Base-by-base conservation (phyloP, 2,888 invertebrate genomes). In the Gisinianus flammeolus region DNA sequence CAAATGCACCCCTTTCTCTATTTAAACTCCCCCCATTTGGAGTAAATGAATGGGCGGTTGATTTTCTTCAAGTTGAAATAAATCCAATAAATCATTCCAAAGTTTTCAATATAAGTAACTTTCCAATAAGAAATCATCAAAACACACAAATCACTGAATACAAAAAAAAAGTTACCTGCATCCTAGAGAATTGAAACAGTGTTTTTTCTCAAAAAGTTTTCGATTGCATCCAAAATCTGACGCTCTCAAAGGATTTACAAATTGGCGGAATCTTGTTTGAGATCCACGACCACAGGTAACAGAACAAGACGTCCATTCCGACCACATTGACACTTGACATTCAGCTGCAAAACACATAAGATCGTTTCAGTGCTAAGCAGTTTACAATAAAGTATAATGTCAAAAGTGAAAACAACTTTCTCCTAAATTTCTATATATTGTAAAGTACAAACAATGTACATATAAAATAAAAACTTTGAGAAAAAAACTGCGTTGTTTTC, bases 161-260 rank as follows among this genome's bases (percentile, higher is more conserved):
- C 35, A 35, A 8, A 8, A 35, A 35, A 35, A 35, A 16, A 64
- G 58, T 79, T 52, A 81, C 79, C 75, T 64, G 75, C 81, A 81
- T n/a, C 77, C 69, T 22, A 62, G 74, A 28, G 81, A 22, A 44
- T 74, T 76, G 52, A 78, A 69, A 35, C 81, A 81, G 44, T 71
- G 74, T 58, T 79, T 72, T 56, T 73, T 71, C 33, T 69, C 66
- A 28, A 76, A 73, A 67, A 89, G 81, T 69, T 86, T 86, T 19
- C 84, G 80, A 80, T 90, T 90, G 86, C 94, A 94, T 3, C 89
- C 88, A 73, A 89, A 89, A 52, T 89, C 89, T 72, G 87, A 87
- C 0, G 90, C 90, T 31, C 90, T 89, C 62, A 88, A 87, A 35
- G 90, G 90, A 86, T 89, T 88, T 81, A 86, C 87, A 87, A 87